Conservation (phyloP, 2,113 vertebrate genomes). For the Vireo altiloquus region DNA sequence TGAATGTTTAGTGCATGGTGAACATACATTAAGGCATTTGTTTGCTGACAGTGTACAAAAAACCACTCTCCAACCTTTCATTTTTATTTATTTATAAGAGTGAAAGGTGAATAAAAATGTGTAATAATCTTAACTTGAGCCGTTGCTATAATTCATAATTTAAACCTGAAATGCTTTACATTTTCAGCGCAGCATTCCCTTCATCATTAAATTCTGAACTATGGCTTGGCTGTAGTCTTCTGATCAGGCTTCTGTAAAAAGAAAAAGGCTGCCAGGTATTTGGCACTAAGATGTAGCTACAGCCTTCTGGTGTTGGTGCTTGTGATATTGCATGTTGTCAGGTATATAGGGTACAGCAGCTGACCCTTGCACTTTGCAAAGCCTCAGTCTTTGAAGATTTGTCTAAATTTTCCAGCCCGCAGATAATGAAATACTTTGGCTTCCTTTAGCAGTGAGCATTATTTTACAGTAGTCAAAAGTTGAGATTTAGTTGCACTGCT, state of each 20-base stretch:
- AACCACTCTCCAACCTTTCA: background rate
- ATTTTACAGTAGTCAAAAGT: background rate
- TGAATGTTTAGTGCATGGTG: background rate
- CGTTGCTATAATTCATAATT: background rate
- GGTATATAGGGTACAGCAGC: background rate
- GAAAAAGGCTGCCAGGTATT: background rate
- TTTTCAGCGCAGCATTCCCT: background rate
- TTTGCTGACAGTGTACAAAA: background rate
- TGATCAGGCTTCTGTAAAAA: background rate
- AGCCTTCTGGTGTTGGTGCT: background rate
- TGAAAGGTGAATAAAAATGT: background rate
- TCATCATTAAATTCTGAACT: background rate
- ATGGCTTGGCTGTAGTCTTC: background rate
- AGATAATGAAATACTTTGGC: background rate
- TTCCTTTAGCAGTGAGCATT: background rate
- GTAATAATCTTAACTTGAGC: background rate
- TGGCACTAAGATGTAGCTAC: background rate
- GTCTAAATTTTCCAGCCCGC: background rate
- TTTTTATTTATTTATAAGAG: background rate
- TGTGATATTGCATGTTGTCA: background rate
- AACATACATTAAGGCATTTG: background rate
- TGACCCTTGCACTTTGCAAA: conserved; percentile 4
- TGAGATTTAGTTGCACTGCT: background rate
- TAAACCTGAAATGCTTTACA: background rate
- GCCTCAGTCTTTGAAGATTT: background rate